These are phyloP conservation scores for Leptatherina wallacei DNA, from an alignment of 2,797 vertebrate species.

Conservation along the genomic window DNA sequence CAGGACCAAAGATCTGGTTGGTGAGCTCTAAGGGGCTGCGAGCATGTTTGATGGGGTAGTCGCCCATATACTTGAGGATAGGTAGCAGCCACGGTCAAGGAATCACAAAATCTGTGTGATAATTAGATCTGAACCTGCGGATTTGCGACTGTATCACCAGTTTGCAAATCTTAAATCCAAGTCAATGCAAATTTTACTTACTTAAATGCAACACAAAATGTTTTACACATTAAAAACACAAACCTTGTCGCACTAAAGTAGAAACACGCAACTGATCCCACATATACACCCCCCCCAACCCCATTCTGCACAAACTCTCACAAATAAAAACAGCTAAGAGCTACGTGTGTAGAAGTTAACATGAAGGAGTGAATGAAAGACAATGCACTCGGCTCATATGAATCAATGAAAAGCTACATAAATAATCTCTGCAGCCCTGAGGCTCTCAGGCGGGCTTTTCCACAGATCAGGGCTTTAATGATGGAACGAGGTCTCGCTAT, in stretches of 20 bases:
- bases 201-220: not conserved
- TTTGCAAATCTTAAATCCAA: no score
- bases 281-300: no score
- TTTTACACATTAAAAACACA: not conserved
- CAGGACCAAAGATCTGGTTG: constrained; percentile 91
- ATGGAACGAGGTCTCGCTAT: no score
- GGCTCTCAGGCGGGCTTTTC: no score
- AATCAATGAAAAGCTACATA: no score
- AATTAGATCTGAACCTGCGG: not conserved
- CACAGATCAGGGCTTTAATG: no score
- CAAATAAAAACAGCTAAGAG: no score
- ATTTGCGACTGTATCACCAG: not conserved
- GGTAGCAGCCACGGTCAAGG: constrained; percentile 86
- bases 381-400: no score
- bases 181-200: not conserved
- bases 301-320: no score
- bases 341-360: no score
- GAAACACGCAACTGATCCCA: not conserved
- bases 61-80: constrained; percentile 96
- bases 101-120: constrained; percentile 9
- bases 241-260: not conserved
- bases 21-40: constrained; percentile 87
- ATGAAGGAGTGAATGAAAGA: no score
- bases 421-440: no score
- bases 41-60: constrained; percentile 90